Evolutionary conservation across 1,140 invertebrate genomes (phyloP).

Genomic region (Calephelis virginiensis): DNA sequence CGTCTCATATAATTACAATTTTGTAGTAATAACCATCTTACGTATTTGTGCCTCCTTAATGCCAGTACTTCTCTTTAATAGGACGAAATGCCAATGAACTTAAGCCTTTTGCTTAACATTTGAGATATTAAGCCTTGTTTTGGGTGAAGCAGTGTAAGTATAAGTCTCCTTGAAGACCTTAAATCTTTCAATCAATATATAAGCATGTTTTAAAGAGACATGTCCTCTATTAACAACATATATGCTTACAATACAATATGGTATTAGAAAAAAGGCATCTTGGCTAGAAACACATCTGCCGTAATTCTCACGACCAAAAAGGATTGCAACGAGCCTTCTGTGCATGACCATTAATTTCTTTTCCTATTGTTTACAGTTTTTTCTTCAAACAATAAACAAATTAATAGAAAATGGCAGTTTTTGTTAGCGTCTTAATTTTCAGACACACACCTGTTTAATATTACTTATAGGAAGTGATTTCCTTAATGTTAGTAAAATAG

Average conservation of each 20-base stretch:
- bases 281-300: slow-evolving; percentile 60
- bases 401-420: slow-evolving; percentile 3
- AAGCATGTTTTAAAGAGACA: neutral
- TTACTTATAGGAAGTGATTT: no score
- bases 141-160: no score
- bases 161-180: no score
- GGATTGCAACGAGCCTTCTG: slow-evolving; percentile 47
- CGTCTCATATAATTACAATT: no score
- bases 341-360: slow-evolving; percentile 18
- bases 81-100: no score
- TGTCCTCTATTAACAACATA: neutral
- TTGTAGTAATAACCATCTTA: no score
- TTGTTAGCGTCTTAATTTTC: slow-evolving; percentile 1
- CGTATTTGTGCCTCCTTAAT: no score
- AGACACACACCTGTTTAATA: neutral
- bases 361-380: slow-evolving; percentile 20
- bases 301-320: slow-evolving; percentile 63
- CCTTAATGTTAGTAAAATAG: no score
- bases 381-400: slow-evolving; percentile 14
- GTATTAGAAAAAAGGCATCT: slow-evolving; percentile 56
- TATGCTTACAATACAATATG: slow-evolving; percentile 18
- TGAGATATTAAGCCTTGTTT: no score
- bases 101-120: no score
- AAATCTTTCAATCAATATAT: no score
- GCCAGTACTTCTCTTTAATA: no score